Conservation (phyloP, 2,888 invertebrate species). For the Sylvicola cinctus region DNA sequence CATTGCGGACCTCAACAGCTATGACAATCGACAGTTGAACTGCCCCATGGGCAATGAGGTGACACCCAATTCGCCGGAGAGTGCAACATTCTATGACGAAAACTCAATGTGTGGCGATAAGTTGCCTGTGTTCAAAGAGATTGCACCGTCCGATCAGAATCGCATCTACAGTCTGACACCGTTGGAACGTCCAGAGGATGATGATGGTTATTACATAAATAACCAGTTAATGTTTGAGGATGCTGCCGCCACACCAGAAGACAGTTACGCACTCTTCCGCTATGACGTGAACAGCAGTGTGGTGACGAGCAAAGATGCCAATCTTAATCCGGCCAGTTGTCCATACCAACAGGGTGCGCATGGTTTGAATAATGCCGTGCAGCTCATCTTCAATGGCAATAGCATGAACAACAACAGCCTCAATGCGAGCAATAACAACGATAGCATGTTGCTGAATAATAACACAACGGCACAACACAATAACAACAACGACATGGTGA, state of each 20-base stretch:
- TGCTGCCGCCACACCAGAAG: no score
- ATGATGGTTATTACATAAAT: no score
- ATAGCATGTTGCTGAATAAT: neutral
- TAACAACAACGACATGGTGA: neutral
- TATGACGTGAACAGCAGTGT: no score
- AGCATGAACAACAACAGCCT: neutral
- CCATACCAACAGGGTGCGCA: no score
- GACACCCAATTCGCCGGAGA: constrained; percentile 64
- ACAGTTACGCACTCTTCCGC: no score
- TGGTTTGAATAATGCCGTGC: no score
- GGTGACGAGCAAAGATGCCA: constrained; percentile 13
- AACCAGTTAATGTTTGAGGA: no score
- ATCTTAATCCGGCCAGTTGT: constrained; percentile 20
- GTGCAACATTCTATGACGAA: constrained; percentile 65
- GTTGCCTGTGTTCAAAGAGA: no score
- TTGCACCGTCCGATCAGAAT: no score
- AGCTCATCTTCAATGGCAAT: neutral
- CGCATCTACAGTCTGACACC: no score
- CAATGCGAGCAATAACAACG: neutral
- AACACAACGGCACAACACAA: neutral
- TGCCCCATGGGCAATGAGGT: constrained; percentile 5
- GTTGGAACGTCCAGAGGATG: no score
- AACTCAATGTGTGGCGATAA: constrained; percentile 26
- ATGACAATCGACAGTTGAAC: neutral
- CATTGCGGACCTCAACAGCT: constrained; percentile 1